These are phyloP conservation scores for Prochilodus magdalenae DNA, from an alignment of 2,113 vertebrate species.

Conservation along the genomic window DNA sequence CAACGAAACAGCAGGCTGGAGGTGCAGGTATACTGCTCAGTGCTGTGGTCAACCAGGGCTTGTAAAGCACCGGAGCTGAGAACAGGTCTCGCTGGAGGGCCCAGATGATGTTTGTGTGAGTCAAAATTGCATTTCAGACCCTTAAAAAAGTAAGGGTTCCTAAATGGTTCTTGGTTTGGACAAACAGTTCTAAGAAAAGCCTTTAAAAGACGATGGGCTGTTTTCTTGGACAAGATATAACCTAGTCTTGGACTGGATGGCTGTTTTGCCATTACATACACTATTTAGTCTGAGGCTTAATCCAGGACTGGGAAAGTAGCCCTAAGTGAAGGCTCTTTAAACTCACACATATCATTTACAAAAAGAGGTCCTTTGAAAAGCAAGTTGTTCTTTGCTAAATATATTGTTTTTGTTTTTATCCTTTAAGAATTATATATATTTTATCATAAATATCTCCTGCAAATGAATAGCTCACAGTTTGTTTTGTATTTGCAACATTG, in stretches of 20 bases:
- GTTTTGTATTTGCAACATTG: not conserved
- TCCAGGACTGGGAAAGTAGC: no score
- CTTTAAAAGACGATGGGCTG: not conserved
- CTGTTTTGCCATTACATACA: no score
- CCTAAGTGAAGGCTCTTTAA: not conserved
- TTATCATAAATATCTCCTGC: no score
- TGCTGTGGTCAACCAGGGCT: conserved; percentile 49
- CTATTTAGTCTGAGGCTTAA: no score
- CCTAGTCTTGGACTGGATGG: no score
- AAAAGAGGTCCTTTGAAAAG: no score
- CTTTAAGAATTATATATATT: no score
- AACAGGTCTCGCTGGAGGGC: conserved; percentile 9
- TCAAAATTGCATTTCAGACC: conserved; percentile 3
- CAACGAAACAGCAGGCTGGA: conserved; percentile 37
- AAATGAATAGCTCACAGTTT: no score
- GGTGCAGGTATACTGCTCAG: conserved; percentile 3
- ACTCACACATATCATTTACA: no score
- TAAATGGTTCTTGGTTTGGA: not conserved
- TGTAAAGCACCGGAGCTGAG: not conserved
- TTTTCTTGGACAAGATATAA: no score
- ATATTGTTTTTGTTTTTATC: no score
- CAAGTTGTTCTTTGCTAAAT: no score
- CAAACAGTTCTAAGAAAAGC: not conserved
- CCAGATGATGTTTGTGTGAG: conserved; percentile 6
- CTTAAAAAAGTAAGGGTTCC: not conserved